A percentile compares a stretch with the other conserved stretches of the same genome.
phyloP scores from a whole-genome alignment of 1,140 invertebrate genomes.

The Eufriesea mexicana region DNA sequence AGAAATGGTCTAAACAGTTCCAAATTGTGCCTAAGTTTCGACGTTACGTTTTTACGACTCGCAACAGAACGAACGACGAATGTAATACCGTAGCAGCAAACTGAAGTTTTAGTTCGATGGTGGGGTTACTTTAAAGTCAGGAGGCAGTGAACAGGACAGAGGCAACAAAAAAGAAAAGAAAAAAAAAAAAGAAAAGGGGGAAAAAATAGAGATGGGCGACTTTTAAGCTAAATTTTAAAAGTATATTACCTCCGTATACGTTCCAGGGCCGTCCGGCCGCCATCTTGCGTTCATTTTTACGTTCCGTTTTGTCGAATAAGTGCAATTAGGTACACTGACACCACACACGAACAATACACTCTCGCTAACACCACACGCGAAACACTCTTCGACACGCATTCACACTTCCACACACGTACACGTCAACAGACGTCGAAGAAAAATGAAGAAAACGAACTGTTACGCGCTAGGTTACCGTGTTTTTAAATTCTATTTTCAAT shows the following conservation, averaged over 20 bases:
- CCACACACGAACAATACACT: conserved; percentile 44
- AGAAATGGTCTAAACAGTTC: conserved; percentile 81
- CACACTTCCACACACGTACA: conserved; percentile 60
- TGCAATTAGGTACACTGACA: conserved; percentile 81
- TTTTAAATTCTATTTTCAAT: conserved; percentile 82
- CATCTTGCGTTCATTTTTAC: conserved; percentile 80
- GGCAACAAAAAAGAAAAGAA: conserved; percentile 13
- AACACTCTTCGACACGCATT: conserved; percentile 4
- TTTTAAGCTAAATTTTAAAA: conserved; percentile 61
- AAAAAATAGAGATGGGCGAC: conserved; percentile 29
- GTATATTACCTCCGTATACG: conserved; percentile 74
- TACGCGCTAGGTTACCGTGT: conserved; percentile 80
- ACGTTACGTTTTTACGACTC: conserved; percentile 78
- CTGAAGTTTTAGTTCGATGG: conserved; percentile 57
- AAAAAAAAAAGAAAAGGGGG: neutral
- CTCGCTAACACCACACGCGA: conserved; percentile 25
- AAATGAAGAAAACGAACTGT: conserved; percentile 77
- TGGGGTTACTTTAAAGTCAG: conserved; percentile 25
- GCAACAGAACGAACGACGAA: conserved; percentile 65
- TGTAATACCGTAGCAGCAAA: conserved; percentile 59
- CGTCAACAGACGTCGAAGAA: conserved; percentile 57
- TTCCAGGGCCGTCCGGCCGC: conserved; percentile 77
- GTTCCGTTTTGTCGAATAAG: conserved; percentile 83
- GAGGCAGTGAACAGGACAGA: conserved; percentile 17
- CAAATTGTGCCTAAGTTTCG: conserved; percentile 83